These are phyloP conservation scores for Pipa parva DNA, from an alignment of 2,113 vertebrate species.

Conservation along the genomic window DNA sequence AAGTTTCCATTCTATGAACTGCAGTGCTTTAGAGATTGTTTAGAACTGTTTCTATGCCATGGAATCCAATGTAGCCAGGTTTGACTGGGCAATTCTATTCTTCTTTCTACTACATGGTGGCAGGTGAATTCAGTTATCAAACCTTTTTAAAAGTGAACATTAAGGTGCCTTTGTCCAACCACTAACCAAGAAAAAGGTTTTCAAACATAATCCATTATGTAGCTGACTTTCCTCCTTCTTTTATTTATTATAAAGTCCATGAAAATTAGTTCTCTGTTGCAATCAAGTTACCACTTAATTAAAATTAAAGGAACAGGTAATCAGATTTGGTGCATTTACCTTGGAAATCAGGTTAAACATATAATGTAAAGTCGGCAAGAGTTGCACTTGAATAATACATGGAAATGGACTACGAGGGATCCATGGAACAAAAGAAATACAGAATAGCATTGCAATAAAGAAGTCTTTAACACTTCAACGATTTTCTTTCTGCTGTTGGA, in stretches of 20 bases:
- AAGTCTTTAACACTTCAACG: slow-evolving; percentile 16
- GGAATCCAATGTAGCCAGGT: slow-evolving; percentile 47
- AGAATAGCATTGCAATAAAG: slow-evolving; percentile 35
- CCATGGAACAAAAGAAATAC: slow-evolving; percentile 32
- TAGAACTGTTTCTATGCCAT: slow-evolving; percentile 56
- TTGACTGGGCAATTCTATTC: slow-evolving; percentile 30
- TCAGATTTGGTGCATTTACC: slow-evolving; percentile 43
- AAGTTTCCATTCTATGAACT: slow-evolving; percentile 50
- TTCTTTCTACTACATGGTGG: slow-evolving; percentile 29
- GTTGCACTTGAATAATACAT: slow-evolving; percentile 53
- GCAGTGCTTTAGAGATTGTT: slow-evolving; percentile 55
- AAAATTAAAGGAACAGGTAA: slow-evolving; percentile 54
- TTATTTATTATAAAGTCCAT: slow-evolving; percentile 1
- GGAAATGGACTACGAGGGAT: slow-evolving; percentile 43
- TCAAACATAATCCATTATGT: background rate
- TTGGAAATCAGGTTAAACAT: slow-evolving; percentile 45
- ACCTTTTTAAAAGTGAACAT: slow-evolving; percentile 25
- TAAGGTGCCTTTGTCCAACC: slow-evolving; percentile 38
- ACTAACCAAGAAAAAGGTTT: slow-evolving; percentile 28
- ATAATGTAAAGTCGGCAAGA: slow-evolving; percentile 43
- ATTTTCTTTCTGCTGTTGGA: background rate
- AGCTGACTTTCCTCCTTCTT: background rate
- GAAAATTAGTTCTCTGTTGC: slow-evolving; percentile 46
- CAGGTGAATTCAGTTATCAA: slow-evolving; percentile 26
- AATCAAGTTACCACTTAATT: slow-evolving; percentile 49